Percentiles rank a stretch among this genome's conserved stretches.
Conservation (phyloP, 2,113 vertebrate genomes). For the Baryphthengus martii region DNA sequence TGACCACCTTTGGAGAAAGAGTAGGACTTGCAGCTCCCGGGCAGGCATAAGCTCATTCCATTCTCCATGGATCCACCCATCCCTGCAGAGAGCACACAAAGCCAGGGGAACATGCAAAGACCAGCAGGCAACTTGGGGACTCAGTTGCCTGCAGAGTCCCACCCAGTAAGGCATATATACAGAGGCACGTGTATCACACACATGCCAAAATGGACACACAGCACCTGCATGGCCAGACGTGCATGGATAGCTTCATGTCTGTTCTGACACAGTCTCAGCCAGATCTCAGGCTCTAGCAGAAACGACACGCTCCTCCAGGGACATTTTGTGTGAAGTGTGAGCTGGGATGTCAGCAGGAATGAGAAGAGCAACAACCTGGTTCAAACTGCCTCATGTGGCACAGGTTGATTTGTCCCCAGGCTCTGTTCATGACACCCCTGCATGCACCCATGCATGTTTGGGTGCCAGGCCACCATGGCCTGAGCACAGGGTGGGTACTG, state of each 20-base stretch:
- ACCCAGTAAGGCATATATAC: not conserved
- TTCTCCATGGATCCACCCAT: not conserved
- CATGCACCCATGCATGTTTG: not conserved
- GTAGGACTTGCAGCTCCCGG: not conserved
- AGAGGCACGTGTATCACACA: not conserved
- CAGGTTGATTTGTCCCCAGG: not conserved
- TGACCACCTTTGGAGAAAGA: not conserved
- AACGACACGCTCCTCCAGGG: not conserved
- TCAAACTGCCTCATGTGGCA: not conserved
- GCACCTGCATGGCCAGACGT: fast-evolving
- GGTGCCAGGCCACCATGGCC: not conserved
- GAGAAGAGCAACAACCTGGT: not conserved
- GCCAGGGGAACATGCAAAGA: not conserved
- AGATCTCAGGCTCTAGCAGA: not conserved
- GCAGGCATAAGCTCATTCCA: not conserved
- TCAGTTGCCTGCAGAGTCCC: not conserved
- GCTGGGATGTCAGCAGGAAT: not conserved
- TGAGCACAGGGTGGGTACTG: not conserved
- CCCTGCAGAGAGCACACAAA: not conserved
- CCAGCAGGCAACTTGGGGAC: not conserved
- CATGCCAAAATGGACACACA: not conserved
- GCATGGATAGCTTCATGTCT: not conserved
- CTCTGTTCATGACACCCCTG: not conserved
- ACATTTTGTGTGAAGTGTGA: not conserved
- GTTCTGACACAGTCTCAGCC: not conserved